A percentile compares a stretch with the other conserved stretches of the same genome.
These are phyloP conservation scores for Drosophila vallismaia DNA, from an alignment of 2,888 invertebrate genomes.

Conservation along the genomic window DNA sequence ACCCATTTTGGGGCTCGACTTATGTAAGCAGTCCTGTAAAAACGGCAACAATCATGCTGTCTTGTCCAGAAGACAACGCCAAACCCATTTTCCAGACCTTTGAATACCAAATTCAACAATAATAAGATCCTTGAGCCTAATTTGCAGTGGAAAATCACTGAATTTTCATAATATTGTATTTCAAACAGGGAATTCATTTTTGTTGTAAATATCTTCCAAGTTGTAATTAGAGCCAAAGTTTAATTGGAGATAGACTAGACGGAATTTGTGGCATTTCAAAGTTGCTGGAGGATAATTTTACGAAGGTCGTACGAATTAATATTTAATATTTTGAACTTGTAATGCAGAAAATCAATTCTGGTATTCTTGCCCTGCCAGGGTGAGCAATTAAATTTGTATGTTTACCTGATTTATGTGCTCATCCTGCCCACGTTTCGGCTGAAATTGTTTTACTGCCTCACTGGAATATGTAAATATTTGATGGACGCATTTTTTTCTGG, in stretches of 20 bases:
- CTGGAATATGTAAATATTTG: constrained; percentile 50
- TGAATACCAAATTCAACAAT: too few species aligned
- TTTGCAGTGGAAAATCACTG: too few species aligned
- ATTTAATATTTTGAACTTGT: constrained; percentile 21
- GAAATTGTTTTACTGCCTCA: constrained; percentile 30
- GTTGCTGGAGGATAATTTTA: constrained; percentile 1
- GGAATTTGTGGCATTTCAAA: not conserved
- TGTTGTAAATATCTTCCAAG: too few species aligned
- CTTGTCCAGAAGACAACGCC: not conserved
- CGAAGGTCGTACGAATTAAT: constrained; percentile 18
- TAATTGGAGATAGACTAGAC: too few species aligned
- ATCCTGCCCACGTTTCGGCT: constrained; percentile 42
- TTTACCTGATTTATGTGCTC: constrained; percentile 35
- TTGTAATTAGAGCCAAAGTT: too few species aligned
- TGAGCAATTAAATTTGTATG: constrained; percentile 5
- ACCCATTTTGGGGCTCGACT: constrained; percentile 23
- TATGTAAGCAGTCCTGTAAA: constrained; percentile 39
- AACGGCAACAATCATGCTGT: constrained; percentile 28
- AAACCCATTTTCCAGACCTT: too few species aligned
- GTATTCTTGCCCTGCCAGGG: constrained; percentile 4
- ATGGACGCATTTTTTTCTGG: constrained; percentile 28
- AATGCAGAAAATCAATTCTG: constrained; percentile 9
- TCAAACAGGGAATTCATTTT: not conserved
- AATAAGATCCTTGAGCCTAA: too few species aligned
- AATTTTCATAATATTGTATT: not conserved